Percentiles rank a stretch among this genome's conserved stretches.
These are phyloP conservation scores for Brachionus calyciflorus DNA, from an alignment of 1,140 invertebrate species.

Conservation along the genomic window DNA sequence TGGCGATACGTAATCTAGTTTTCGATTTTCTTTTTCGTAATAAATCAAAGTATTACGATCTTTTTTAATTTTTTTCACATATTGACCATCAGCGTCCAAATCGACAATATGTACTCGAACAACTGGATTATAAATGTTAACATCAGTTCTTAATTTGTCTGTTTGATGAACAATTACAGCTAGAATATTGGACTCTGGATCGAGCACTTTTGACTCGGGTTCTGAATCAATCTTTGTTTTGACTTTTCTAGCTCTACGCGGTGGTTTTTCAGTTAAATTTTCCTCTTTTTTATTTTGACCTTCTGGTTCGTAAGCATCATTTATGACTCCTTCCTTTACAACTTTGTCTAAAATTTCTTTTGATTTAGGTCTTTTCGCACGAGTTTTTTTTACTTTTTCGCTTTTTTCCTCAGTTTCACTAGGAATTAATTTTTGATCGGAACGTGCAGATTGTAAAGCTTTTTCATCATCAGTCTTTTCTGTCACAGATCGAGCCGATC, in stretches of 20 bases:
- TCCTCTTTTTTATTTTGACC: background rate
- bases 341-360: background rate
- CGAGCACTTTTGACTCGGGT: too few relatives aligned
- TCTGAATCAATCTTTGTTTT: background rate
- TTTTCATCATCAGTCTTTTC: background rate
- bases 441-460: background rate
- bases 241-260: background rate
- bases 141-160: constrained; percentile 60
- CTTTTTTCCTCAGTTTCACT: too few relatives aligned
- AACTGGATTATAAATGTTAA: constrained; percentile 59
- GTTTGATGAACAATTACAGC: constrained; percentile 57
- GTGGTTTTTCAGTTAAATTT: background rate
- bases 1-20: constrained; percentile 57
- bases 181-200: constrained; percentile 10
- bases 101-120: constrained; percentile 60
- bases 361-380: background rate
- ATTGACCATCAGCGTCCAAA: constrained; percentile 56
- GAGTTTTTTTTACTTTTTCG: too few relatives aligned
- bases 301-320: background rate
- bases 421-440: background rate
- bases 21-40: constrained; percentile 58
- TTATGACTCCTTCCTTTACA: background rate
- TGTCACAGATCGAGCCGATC: background rate
- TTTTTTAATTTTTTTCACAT: constrained; percentile 47
- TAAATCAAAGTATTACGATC: constrained; percentile 58